Evolutionary conservation across 2,113 vertebrate genomes (phyloP).

Genomic region (Ailuropoda melanoleuca): DNA sequence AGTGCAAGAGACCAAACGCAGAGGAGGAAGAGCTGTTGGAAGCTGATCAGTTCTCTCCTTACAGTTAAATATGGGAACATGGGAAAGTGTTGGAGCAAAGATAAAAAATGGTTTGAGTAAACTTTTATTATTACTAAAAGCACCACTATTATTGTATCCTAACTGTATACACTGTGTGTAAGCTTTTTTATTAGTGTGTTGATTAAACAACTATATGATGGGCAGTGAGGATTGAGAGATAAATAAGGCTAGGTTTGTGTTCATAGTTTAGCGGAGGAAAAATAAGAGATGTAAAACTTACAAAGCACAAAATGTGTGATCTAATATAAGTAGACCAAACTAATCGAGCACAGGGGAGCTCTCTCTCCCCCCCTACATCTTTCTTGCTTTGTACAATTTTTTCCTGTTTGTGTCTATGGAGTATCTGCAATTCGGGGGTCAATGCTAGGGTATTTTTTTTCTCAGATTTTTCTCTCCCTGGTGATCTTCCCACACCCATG

Average conservation of each 20-base stretch:
- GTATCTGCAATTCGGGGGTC: no score
- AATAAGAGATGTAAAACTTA: neutral
- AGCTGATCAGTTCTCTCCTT: neutral
- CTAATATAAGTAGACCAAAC: neutral
- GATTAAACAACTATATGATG: neutral
- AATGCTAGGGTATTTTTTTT: neutral
- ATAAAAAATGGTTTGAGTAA: neutral
- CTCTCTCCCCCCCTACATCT: neutral
- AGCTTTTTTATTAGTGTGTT: neutral
- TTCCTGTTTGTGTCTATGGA: neutral
- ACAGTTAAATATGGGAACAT: neutral
- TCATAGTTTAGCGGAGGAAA: neutral
- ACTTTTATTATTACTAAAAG: neutral
- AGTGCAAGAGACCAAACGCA: neutral
- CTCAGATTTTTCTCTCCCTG: neutral
- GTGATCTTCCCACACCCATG: neutral
- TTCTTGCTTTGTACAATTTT: neutral
- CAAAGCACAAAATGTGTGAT: neutral
- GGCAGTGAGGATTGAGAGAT: neutral
- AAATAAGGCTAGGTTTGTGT: neutral
- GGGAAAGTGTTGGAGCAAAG: neutral
- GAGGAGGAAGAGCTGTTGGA: neutral
- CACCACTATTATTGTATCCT: neutral
- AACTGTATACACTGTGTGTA: no score
- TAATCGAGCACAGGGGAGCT: neutral